Base-by-base conservation (phyloP, 2,113 vertebrate species). In the Narcine bancroftii region DNA sequence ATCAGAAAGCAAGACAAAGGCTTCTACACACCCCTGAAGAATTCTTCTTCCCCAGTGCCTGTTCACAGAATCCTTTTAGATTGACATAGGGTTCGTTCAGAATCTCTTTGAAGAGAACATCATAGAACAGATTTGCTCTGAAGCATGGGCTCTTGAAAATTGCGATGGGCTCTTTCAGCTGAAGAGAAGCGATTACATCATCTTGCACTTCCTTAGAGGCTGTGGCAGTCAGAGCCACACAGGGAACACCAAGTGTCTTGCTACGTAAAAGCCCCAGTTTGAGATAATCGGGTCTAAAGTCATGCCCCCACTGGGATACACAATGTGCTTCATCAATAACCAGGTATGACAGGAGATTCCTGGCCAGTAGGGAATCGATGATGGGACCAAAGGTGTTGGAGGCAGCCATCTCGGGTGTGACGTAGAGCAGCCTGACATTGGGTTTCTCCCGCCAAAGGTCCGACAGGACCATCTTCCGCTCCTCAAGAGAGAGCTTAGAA, bases 221-320 rank as follows among this genome's bases (percentile, higher is more conserved):
- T 0, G 99, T 99, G 29, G 99, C 99, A 0, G 99, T 99, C 93
- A 99, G 93, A 24, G 98, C 98, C 36, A 99, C 92, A 1, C 98
- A 99, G 0, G 97, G 96, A 0, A 97, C 95, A 0, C 92, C 94
- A 0, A 95, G 95, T 15, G 99, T 56, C 63, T 95, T 96, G 47
- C 94, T 0, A 0, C 98, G 97, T 93, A 99, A 93, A 3, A 94
- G 36, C 0, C 98, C 98, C 93, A 99, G 96, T 45, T 97, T 97
- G 65, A 99, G 95, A 94, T 99, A 99, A 95, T 99, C 98, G 0
- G 99, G 99, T 2, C 99, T 96, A 92, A 99, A 99, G 77, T 99
- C 98, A 0, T 99, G 98, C 1, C 99, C 99, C 99, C 98, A 99
- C 95, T 99, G 98, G 39, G 99, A 99, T 63, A 99, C 97, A 0